Percentiles rank a stretch among this genome's conserved stretches.
These are phyloP conservation scores for Urocolius indicus DNA, from an alignment of 2,113 vertebrate genomes.

Conservation along the genomic window DNA sequence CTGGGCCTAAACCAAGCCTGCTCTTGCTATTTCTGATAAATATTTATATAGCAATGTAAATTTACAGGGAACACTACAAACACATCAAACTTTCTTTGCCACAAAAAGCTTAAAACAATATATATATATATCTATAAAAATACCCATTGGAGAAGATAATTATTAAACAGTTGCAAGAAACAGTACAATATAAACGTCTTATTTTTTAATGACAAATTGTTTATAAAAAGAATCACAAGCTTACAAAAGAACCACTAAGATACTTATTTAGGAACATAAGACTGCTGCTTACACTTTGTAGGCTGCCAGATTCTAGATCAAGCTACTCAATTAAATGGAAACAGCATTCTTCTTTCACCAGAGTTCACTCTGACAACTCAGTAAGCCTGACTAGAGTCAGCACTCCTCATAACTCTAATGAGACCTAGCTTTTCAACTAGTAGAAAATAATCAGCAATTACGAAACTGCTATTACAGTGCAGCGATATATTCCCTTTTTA, in stretches of 20 bases:
- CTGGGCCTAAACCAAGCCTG: background rate
- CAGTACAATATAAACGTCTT: background rate
- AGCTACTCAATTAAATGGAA: background rate
- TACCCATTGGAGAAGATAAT: background rate
- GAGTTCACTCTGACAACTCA: background rate
- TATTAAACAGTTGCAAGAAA: background rate
- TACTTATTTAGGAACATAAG: background rate
- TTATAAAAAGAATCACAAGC: background rate
- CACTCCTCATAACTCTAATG: background rate
- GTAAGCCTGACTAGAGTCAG: background rate
- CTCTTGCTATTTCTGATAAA: slow-evolving; percentile 41
- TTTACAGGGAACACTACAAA: background rate
- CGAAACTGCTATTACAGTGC: background rate
- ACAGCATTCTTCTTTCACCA: background rate
- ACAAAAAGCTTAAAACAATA: background rate
- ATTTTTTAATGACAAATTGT: background rate
- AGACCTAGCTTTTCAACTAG: background rate
- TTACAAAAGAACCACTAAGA: background rate
- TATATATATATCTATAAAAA: background rate
- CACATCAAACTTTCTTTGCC: background rate
- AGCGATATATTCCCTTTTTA: background rate
- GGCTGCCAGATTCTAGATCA: background rate
- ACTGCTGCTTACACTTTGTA: background rate
- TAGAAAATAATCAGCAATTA: background rate
- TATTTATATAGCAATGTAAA: slow-evolving; percentile 31